These are phyloP conservation scores for western clawed frog (Xenopus tropicalis) DNA, from an alignment of 2,113 vertebrate genomes.

Conservation along the genomic window UCB_Xtro_10.0 CM004447.2:89401001-89401500, in stretches of 20 bases:
- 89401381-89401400: conserved; percentile 20
- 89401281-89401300: conserved; percentile 16
- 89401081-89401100: no score
- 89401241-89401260: background rate
- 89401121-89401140: no score
- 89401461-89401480: conserved; percentile 34
- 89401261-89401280: conserved; percentile 6
- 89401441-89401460: conserved; percentile 39
- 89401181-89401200: no score
- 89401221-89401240: background rate
- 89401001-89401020: no score
- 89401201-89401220: no score
- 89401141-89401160: no score
- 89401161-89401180: no score
- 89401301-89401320: conserved; percentile 19
- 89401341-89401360: conserved; percentile 17
- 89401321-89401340: background rate
- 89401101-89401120: no score
- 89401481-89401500: conserved; percentile 18
- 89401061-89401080: no score
- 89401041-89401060: no score
- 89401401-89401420: conserved; percentile 38
- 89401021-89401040: no score
- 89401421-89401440: conserved; percentile 30
- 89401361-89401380: conserved; percentile 26